These are phyloP conservation scores for Eupithecia subumbrata DNA, from an alignment of 2,888 invertebrate species.

Conservation along the genomic window DNA sequence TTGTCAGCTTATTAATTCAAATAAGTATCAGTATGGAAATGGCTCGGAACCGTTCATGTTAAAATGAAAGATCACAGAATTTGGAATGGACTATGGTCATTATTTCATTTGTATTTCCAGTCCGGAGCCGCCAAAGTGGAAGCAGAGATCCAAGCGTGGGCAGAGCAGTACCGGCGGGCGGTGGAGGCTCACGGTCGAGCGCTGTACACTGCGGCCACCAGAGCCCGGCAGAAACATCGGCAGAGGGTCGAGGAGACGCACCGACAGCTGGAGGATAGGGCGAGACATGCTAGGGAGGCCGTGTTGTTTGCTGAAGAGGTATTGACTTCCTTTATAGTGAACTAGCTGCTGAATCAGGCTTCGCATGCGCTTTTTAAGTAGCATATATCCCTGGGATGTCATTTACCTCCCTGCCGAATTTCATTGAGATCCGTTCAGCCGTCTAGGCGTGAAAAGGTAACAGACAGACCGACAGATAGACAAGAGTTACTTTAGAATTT, in stretches of 20 bases:
- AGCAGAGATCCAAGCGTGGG: constrained; percentile 86
- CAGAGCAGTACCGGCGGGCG: constrained; percentile 86
- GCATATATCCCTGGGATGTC: too few species aligned
- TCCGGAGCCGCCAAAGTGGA: constrained; percentile 78
- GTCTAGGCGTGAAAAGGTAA: too few species aligned
- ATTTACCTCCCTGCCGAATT: too few species aligned
- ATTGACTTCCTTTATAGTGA: too few species aligned
- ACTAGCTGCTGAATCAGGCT: too few species aligned
- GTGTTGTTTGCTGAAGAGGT: constrained; percentile 86
- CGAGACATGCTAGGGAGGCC: constrained; percentile 83
- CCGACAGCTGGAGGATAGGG: constrained; percentile 77
- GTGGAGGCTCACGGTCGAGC: constrained; percentile 85
- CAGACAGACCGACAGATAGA: too few species aligned
- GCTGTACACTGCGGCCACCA: constrained; percentile 79
- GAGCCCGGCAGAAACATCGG: constrained; percentile 78
- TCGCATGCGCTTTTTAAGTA: too few species aligned
- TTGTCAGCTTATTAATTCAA: neutral
- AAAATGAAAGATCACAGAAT: neutral
- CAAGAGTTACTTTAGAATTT: too few species aligned
- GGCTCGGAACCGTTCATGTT: neutral
- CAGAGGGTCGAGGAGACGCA: constrained; percentile 72
- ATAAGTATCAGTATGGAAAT: too few species aligned
- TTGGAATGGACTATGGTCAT: neutral
- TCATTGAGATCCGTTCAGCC: too few species aligned
- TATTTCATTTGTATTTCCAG: constrained; percentile 48